Conservation (phyloP, 2,797 vertebrate genomes). For the Coregonus ussuriensis region DNA sequence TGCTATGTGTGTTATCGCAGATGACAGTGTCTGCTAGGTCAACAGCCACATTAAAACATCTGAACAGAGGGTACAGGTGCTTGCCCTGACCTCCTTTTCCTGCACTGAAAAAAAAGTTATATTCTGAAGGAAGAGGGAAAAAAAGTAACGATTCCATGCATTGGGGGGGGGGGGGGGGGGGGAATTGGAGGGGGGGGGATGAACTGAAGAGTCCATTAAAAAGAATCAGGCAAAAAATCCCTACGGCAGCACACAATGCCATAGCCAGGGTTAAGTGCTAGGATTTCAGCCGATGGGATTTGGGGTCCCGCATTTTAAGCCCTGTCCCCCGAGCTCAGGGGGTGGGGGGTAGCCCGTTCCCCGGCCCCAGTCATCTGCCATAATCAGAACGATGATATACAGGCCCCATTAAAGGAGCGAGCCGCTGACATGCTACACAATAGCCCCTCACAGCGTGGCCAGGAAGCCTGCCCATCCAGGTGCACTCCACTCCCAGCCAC, state of each 20-base stretch:
- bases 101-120: slow-evolving; percentile 44
- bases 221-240: slow-evolving; percentile 63
- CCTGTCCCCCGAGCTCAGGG: slow-evolving; percentile 47
- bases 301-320: slow-evolving; percentile 74
- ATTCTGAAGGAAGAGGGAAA: slow-evolving; percentile 36
- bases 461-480: slow-evolving; percentile 76
- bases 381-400: slow-evolving; percentile 78
- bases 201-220: slow-evolving; percentile 65
- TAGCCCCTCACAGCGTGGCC: slow-evolving; percentile 82
- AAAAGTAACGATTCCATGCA: slow-evolving; percentile 49
- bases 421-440: slow-evolving; percentile 79
- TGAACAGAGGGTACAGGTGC: slow-evolving; percentile 49
- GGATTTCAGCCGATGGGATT: slow-evolving; percentile 81
- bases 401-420: slow-evolving; percentile 71
- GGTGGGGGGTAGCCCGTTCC: slow-evolving; percentile 27
- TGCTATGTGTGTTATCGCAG: not conserved
- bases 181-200: slow-evolving; percentile 51
- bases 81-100: slow-evolving; percentile 46
- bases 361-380: slow-evolving; percentile 70
- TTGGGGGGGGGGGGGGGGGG: slow-evolving; percentile 40
- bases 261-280: slow-evolving; percentile 83
- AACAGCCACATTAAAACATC: not conserved
- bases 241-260: slow-evolving; percentile 73
- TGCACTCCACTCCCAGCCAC: slow-evolving; percentile 63
- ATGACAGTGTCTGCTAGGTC: not conserved